Conservation (phyloP, 2,888 invertebrate species). For the Tinea semifulvella region DNA sequence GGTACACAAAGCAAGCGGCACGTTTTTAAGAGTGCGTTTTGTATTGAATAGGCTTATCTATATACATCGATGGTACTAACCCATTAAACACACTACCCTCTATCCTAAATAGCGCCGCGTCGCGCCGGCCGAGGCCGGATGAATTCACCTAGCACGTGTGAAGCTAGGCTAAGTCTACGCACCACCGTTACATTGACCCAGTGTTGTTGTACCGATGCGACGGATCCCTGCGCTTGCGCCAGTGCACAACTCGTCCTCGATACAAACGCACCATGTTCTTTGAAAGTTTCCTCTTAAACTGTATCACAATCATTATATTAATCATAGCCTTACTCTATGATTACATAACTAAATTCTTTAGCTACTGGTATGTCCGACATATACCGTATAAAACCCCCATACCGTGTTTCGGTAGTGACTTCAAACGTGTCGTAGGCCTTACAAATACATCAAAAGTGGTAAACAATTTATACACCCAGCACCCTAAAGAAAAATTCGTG, state of each 20-base stretch:
- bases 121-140: too few species aligned
- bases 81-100: too few species aligned
- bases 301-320: constrained; percentile 34
- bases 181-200: constrained; percentile 53
- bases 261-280: constrained; percentile 56
- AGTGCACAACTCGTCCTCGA: constrained; percentile 34
- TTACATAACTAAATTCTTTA: constrained; percentile 57
- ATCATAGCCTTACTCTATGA: constrained; percentile 47
- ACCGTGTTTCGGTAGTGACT: constrained; percentile 52
- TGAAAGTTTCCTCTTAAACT: constrained; percentile 52
- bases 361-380: constrained; percentile 57
- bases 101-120: too few species aligned
- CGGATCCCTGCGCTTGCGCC: constrained; percentile 18
- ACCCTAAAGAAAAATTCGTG: constrained; percentile 44
- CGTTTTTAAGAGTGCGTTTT: too few species aligned
- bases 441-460: constrained; percentile 46
- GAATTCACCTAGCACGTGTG: constrained; percentile 7
- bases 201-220: constrained; percentile 25
- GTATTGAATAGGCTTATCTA: too few species aligned
- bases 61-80: too few species aligned
- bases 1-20: too few species aligned
- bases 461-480: constrained; percentile 34
- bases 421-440: constrained; percentile 43
- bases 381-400: constrained; percentile 44
- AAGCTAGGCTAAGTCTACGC: neutral